Evolutionary conservation across 1,140 invertebrate species (phyloP), one percentile per base, ranked within the genome.

Genomic region (Protaetia brevitarsis): DNA sequence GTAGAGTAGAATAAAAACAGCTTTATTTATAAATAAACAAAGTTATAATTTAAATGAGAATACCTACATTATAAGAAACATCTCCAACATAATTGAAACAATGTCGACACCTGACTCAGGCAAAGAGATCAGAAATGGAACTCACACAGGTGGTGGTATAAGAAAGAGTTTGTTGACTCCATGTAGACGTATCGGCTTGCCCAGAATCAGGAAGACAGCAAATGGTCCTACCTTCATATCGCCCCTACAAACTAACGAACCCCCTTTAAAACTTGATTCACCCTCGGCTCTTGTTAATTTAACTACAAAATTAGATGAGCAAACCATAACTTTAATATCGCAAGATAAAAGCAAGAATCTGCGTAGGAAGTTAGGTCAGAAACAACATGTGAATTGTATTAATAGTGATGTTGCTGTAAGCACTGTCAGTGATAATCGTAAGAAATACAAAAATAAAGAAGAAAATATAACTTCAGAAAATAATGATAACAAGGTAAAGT

Each of bases 121-220:
- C n/a, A n/a, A n/a, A n/a, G n/a, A n/a, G n/a, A n/a, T n/a, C n/a
- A n/a, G n/a, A n/a, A n/a, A n/a, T n/a, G n/a, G n/a, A n/a, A n/a
- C n/a, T n/a, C n/a, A n/a, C n/a, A n/a, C n/a, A n/a, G n/a, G 41
- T 19, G n/a, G 23, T 4, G 23, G 5, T 45, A 45, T 45, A 10
- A 45, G 21, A 31, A 62, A 62, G 26, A 57, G 26, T 16, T 29
- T 64, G 8, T 56, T 64, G 27, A 64, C 63, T 16, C 63, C 63
- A 29, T 64, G 41, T 41, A 7, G 63, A 56, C 28, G 63, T 56
- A 37, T 57, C 5, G 63, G 63, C 16, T n/a, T 64, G 6, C 57
- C 63, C 1, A 21, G 63, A 29, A 51, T 8, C 16, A 10, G 19
- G 27, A 64, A 57, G 29, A 6, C 63, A 2, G 0, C 41, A 51